These are phyloP conservation scores for Ericerus pela DNA, from an alignment of 1,140 invertebrate genomes.

Conservation along the genomic window DNA sequence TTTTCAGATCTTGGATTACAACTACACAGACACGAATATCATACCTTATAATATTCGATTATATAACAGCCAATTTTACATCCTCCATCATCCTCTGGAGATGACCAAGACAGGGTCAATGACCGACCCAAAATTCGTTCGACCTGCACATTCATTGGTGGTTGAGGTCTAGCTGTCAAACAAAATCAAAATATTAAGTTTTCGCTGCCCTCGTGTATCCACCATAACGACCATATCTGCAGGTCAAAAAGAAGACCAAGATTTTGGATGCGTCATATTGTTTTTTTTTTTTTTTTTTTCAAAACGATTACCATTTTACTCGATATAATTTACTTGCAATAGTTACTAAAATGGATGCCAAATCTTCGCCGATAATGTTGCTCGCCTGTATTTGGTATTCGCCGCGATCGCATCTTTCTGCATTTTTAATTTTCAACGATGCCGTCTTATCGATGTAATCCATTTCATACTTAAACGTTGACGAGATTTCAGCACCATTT, in stretches of 20 bases:
- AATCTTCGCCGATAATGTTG: conserved; percentile 68
- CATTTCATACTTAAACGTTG: conserved; percentile 46
- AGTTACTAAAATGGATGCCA: conserved; percentile 63
- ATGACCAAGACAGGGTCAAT: conserved; percentile 74
- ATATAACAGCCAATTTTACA: conserved; percentile 84
- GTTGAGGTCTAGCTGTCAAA: conserved; percentile 55
- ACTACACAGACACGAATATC: too few relatives aligned
- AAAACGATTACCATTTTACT: too few relatives aligned
- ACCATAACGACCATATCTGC: too few relatives aligned
- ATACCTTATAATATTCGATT: conserved; percentile 75
- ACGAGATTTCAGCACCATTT: conserved; percentile 54
- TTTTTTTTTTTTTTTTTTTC: too few relatives aligned
- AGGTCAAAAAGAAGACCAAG: too few relatives aligned
- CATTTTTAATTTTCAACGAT: conserved; percentile 53
- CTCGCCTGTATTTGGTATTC: conserved; percentile 68
- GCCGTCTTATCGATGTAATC: conserved; percentile 51
- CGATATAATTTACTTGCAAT: conserved; percentile 61
- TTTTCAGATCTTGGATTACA: too few relatives aligned
- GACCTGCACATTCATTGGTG: conserved; percentile 64
- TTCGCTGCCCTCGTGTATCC: too few relatives aligned
- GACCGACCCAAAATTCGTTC: conserved; percentile 57
- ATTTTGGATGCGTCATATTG: too few relatives aligned
- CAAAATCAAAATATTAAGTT: background rate
- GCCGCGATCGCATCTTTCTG: conserved; percentile 58
- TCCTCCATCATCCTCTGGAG: conserved; percentile 82